Percentiles rank a stretch among this genome's conserved stretches.
These are phyloP conservation scores for Heterodera carotae DNA, from an alignment of 1,140 invertebrate genomes.

Conservation along the genomic window DNA sequence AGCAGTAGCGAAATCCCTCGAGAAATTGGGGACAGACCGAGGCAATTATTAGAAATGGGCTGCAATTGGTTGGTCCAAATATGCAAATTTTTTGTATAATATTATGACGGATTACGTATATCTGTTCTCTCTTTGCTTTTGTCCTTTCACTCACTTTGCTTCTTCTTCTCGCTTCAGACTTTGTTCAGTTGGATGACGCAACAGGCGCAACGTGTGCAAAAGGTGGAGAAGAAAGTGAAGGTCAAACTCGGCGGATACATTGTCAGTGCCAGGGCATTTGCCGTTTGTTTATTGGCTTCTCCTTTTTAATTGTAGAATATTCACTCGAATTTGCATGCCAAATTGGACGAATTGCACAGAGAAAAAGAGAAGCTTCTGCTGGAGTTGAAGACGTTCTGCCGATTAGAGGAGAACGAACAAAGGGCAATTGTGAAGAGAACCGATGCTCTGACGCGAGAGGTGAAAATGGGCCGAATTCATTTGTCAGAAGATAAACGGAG, in stretches of 20 bases:
- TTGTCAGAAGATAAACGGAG: background rate
- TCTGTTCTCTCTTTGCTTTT: too few relatives aligned
- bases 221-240: conserved; percentile 95
- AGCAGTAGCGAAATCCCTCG: conserved; percentile 11
- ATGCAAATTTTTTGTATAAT: conserved; percentile 18
- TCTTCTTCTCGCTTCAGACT: conserved; percentile 45
- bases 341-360: conserved; percentile 81
- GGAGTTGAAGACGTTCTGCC: conserved; percentile 83
- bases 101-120: too few relatives aligned
- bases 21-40: background rate
- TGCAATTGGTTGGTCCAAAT: background rate
- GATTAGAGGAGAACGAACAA: conserved; percentile 77
- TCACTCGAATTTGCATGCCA: conserved; percentile 44
- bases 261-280: conserved; percentile 66
- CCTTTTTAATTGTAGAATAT: conserved; percentile 44
- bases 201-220: conserved; percentile 76
- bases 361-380: conserved; percentile 86
- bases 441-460: conserved; percentile 49
- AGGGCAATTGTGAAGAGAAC: conserved; percentile 82
- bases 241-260: conserved; percentile 89
- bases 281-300: background rate
- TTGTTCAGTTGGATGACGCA: conserved; percentile 57
- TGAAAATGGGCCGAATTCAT: background rate
- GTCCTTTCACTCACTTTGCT: too few relatives aligned
- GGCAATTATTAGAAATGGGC: background rate